Evolutionary conservation across 1,140 invertebrate species (phyloP).

Genomic region (Lepidotrigona ventralis): DNA sequence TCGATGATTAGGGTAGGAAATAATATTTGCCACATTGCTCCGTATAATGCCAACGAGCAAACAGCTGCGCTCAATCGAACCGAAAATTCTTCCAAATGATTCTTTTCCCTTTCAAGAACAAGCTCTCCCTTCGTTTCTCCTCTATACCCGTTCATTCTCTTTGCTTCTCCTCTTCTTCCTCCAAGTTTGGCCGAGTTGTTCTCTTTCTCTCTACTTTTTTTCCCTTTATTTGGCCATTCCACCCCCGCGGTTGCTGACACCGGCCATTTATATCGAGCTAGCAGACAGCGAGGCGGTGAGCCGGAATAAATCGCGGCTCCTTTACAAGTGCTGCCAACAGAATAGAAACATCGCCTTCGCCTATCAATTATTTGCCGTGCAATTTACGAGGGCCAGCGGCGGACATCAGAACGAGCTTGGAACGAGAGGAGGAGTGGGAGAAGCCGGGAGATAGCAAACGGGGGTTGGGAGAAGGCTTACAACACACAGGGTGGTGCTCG

Average conservation of each 20-base stretch:
- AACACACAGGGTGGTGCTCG: constrained; percentile 39
- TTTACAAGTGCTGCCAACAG: constrained; percentile 79
- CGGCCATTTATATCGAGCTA: constrained; percentile 71
- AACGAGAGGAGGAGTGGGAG: constrained; percentile 23
- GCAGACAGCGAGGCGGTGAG: constrained; percentile 76
- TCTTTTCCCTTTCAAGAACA: background rate
- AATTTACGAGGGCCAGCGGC: constrained; percentile 73
- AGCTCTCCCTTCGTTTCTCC: background rate
- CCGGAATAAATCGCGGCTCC: constrained; percentile 77
- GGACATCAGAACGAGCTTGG: constrained; percentile 60
- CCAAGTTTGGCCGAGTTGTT: background rate
- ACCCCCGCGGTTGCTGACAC: constrained; percentile 48
- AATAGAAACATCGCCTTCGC: constrained; percentile 79
- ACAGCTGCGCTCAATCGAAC: background rate
- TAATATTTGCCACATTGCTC: constrained; percentile 28
- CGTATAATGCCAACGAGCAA: constrained; percentile 19
- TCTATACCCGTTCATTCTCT: background rate
- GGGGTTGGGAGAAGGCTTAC: constrained; percentile 16
- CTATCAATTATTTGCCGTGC: constrained; percentile 78
- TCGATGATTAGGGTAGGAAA: constrained; percentile 27
- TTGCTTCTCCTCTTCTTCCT: background rate
- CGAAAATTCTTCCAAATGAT: constrained; percentile 30
- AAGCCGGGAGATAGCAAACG: constrained; percentile 11
- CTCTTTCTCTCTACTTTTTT: background rate
- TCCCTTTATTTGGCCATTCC: constrained; percentile 4